These are phyloP conservation scores for Bellardia bayeri DNA, from an alignment of 2,888 invertebrate species.

Conservation along the genomic window DNA sequence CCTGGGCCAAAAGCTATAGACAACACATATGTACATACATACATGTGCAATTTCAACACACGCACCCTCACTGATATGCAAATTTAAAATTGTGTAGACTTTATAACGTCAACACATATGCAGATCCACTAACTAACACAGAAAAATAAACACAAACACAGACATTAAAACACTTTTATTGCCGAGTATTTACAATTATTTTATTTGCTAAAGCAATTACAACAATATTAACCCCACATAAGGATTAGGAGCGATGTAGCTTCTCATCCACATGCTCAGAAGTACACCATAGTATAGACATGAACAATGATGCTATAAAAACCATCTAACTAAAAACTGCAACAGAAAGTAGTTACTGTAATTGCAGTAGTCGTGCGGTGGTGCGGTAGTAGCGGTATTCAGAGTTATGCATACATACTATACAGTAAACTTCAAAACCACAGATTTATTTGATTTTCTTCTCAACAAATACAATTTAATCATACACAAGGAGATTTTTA, in stretches of 20 bases:
- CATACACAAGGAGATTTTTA: conserved; percentile 46
- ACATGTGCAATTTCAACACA: conserved; percentile 18
- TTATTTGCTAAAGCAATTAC: conserved; percentile 67
- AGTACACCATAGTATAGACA: conserved; percentile 7
- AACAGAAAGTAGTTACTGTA: conserved; percentile 19
- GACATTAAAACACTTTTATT: conserved; percentile 47
- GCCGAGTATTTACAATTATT: conserved; percentile 65
- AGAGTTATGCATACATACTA: neutral
- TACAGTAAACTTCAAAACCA: conserved; percentile 43
- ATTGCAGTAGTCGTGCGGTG: neutral
- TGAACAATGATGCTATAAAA: conserved; percentile 11
- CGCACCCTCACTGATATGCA: conserved; percentile 18
- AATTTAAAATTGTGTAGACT: conserved; percentile 40
- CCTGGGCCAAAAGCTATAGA: conserved; percentile 11
- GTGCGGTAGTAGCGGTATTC: neutral
- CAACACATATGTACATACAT: conserved; percentile 27
- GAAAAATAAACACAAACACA: conserved; percentile 30
- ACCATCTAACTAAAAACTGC: conserved; percentile 19
- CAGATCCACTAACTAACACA: conserved; percentile 23
- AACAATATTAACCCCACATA: conserved; percentile 51
- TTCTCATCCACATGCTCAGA: conserved; percentile 1
- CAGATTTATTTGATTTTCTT: conserved; percentile 64
- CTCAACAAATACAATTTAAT: conserved; percentile 54
- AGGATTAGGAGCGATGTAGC: conserved; percentile 43
- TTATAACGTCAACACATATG: conserved; percentile 8